Conservation (phyloP, 2,888 invertebrate species). For the Allophyes oxyacanthae region DNA sequence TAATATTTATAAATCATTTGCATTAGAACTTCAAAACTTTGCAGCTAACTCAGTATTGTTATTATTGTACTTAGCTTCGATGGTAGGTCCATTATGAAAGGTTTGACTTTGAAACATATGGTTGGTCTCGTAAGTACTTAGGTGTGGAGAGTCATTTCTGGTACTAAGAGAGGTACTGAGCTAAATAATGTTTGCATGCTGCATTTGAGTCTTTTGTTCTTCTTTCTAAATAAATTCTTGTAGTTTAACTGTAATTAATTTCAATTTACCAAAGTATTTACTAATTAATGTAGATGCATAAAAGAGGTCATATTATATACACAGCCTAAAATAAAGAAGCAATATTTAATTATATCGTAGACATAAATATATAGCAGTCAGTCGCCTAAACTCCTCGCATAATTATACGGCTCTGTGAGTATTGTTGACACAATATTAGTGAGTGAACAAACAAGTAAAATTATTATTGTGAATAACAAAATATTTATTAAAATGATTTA, state of each 20-base stretch:
- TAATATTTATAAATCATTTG: conserved; percentile 53
- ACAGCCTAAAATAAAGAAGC: conserved; percentile 24
- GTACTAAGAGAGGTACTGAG: conserved; percentile 52
- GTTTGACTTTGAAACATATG: conserved; percentile 53
- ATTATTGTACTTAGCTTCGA: conserved; percentile 61
- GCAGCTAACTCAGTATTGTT: conserved; percentile 65
- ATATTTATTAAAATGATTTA: conserved; percentile 9
- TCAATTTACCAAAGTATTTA: conserved; percentile 86
- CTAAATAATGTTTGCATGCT: conserved; percentile 35
- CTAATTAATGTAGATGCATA: conserved; percentile 59
- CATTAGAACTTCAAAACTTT: conserved; percentile 52
- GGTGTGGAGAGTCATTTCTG: conserved; percentile 51
- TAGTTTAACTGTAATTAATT: conserved; percentile 78
- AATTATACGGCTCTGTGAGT: conserved; percentile 31
- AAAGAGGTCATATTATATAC: conserved; percentile 23
- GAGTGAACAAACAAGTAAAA: conserved; percentile 11
- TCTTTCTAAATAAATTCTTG: conserved; percentile 63
- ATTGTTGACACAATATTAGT: conserved; percentile 37
- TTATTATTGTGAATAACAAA: conserved; percentile 21
- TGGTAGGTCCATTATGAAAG: conserved; percentile 41
- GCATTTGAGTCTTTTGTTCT: conserved; percentile 55
- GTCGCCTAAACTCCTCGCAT: conserved; percentile 22
- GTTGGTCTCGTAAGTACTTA: conserved; percentile 61
- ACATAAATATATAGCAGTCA: conserved; percentile 24
- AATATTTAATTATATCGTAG: conserved; percentile 36